Percentiles rank a stretch among this genome's conserved stretches.
phyloP scores from a whole-genome alignment of 2,113 vertebrate species.

The Pygoscelis antarcticus region DNA sequence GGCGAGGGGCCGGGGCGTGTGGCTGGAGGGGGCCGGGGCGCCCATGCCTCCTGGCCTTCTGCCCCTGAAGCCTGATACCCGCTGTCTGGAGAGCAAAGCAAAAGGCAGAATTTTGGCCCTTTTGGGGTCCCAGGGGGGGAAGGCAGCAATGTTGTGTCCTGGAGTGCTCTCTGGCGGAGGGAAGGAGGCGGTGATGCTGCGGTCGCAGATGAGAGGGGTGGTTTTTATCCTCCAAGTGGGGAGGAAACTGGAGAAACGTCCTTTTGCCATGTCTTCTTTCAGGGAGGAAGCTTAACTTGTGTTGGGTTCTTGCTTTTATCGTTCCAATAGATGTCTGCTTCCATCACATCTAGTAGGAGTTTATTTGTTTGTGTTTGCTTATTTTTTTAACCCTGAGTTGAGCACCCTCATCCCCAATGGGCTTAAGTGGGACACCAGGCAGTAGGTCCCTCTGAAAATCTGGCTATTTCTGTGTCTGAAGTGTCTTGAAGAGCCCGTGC shows the following conservation, averaged over 20 bases:
- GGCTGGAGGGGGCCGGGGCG: background rate
- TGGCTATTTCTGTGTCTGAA: background rate
- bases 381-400: background rate
- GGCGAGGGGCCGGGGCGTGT: background rate
- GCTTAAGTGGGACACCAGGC: background rate
- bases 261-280: background rate
- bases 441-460: background rate
- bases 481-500: background rate
- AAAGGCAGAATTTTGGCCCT: background rate
- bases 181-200: background rate
- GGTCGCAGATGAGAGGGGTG: fast-evolving
- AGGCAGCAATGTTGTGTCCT: background rate
- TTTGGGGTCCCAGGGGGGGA: background rate
- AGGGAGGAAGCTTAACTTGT: background rate
- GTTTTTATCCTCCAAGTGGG: background rate
- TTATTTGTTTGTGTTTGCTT: background rate
- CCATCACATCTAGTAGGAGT: background rate
- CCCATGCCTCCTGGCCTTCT: background rate
- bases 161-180: conserved; percentile 67
- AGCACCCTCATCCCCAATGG: fast-evolving
- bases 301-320: background rate
- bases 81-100: background rate
- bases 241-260: background rate
- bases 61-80: conserved; percentile 2
- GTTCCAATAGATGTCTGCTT: fast-evolving